Evolutionary conservation across 1,140 invertebrate genomes (phyloP), one percentile per base, ranked within the genome.

Genomic region (Zaprionus ghesquierei): DNA sequence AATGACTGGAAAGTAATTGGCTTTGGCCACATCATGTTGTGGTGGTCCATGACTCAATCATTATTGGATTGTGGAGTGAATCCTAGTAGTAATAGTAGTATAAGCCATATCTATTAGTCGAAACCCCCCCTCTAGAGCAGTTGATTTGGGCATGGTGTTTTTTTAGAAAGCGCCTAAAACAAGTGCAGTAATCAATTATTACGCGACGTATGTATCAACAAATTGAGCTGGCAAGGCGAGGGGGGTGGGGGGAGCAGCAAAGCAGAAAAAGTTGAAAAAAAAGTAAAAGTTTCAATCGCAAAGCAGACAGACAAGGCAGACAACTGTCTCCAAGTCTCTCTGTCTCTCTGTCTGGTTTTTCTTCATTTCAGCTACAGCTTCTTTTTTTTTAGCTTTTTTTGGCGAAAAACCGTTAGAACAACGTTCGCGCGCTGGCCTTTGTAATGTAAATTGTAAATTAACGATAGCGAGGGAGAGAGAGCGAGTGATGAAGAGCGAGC

Each of bases 181-280:
- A 86, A 81, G 78, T 87, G 81, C 81, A 85, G 63, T 75, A 79
- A 79, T 87, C 82, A 87, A 87, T 86, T 87, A 86, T 86, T 87
- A 81, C 66, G 78, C 62, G 69, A 79, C 68, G 51, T 69, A 73
- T 69, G 38, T 35, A 35, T n/a, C 33, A 55, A 73, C 64, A 62
- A 61, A 72, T 66, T 72, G 69, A 61, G 60, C 53, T 31, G 31
- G n/a, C n/a, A n/a, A n/a, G n/a, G n/a, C 41, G 61, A 44, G 25
- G 18, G 22, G 50, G 9, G 20, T 41, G 56, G 15, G 25, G 29
- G 27, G 49, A 25, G n/a, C n/a, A n/a, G n/a, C n/a, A 35, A 29
- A 50, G 22, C 18, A n/a, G 20, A 59, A 22, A 49, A 54, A 23
- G 13, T n/a, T 23, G 25, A 69, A 33, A 49, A 63, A 79, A 77